Conservation (phyloP, 2,797 vertebrate species). For the Melanotaenia boesemani region DNA sequence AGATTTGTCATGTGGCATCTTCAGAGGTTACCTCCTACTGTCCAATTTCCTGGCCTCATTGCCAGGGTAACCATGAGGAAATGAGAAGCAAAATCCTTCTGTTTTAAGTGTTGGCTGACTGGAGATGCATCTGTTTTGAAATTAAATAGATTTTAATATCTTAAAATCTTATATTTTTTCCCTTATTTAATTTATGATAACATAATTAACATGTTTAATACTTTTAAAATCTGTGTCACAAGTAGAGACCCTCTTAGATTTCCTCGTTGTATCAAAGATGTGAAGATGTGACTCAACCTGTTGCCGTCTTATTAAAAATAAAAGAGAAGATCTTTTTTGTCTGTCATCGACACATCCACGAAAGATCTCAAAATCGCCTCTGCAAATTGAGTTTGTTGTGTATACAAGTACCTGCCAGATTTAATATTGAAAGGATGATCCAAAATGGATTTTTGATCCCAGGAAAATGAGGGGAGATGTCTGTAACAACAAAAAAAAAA, state of each 20-base stretch:
- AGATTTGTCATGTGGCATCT: constrained; percentile 57
- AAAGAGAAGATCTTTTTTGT: constrained; percentile 78
- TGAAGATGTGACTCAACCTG: constrained; percentile 33
- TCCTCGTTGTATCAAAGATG: background rate
- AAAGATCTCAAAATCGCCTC: constrained; percentile 85
- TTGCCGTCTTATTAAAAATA: constrained; percentile 62
- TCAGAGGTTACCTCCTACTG: constrained; percentile 62
- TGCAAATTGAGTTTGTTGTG: constrained; percentile 89
- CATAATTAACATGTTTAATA: background rate
- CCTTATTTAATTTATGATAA: constrained; percentile 10
- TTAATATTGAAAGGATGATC: constrained; percentile 88
- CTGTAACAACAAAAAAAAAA: constrained; percentile 78
- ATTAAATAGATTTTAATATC: constrained; percentile 43
- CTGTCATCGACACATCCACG: constrained; percentile 77
- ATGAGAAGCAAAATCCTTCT: constrained; percentile 60
- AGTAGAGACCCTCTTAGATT: background rate
- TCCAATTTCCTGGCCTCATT: constrained; percentile 77
- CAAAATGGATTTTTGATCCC: constrained; percentile 88
- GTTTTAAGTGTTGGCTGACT: constrained; percentile 47
- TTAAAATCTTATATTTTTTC: constrained; percentile 21
- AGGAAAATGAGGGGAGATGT: constrained; percentile 86
- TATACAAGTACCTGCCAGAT: constrained; percentile 89
- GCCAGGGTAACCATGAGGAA: constrained; percentile 77
- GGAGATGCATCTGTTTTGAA: constrained; percentile 24
- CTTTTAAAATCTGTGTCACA: background rate